A percentile compares a stretch with the other conserved stretches of the same genome.
Evolutionary conservation across 2,888 invertebrate genomes (phyloP).

Genomic region (Ischnus inquisitorius): DNA sequence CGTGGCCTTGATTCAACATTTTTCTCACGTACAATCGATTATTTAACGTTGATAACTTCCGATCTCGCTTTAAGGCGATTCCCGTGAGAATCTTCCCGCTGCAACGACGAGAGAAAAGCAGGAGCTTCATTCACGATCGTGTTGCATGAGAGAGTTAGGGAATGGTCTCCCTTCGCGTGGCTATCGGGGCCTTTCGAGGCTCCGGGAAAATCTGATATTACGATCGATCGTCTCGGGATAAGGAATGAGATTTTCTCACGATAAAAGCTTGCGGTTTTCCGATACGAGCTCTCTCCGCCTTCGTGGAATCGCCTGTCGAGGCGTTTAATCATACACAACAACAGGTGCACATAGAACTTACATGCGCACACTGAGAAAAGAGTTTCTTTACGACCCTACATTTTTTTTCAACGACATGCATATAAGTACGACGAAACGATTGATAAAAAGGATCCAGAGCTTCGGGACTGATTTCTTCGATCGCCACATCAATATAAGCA

Average conservation of each 20-base stretch:
- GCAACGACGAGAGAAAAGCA: background rate
- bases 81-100: conserved; percentile 20
- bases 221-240: conserved; percentile 32
- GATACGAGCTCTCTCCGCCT: background rate
- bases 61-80: conserved; percentile 46
- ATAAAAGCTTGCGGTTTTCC: conserved; percentile 43
- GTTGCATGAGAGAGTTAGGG: conserved; percentile 25
- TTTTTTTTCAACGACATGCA: no score
- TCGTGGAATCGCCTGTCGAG: conserved; percentile 20
- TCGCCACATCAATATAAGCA: background rate
- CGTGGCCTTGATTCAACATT: conserved; percentile 15
- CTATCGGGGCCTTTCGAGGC: conserved; percentile 1
- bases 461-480: background rate
- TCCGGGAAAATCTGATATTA: conserved; percentile 34
- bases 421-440: no score
- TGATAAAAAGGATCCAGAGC: background rate
- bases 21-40: conserved; percentile 52
- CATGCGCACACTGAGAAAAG: no score
- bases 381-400: no score
- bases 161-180: background rate
- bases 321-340: no score
- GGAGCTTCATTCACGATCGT: background rate
- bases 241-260: conserved; percentile 6
- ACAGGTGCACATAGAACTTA: no score
- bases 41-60: conserved; percentile 56